phyloP scores from a whole-genome alignment of 2,888 invertebrate genomes.

The Eurytoma californica region DNA sequence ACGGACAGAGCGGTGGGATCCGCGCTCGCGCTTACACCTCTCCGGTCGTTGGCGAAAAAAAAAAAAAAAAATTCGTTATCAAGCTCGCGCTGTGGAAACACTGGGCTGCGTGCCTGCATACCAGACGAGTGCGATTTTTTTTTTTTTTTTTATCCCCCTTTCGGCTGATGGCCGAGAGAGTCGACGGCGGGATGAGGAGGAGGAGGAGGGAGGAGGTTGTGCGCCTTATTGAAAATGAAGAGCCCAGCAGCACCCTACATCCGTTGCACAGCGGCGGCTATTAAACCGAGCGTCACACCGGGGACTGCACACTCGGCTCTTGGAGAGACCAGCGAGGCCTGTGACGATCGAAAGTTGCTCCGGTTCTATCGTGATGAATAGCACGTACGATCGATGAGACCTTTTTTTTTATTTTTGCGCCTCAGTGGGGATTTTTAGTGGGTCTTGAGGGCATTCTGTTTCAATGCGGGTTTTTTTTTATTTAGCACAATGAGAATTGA shows the following conservation, averaged over 20 bases:
- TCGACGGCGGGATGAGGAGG: constrained; percentile 9
- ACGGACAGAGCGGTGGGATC: neutral
- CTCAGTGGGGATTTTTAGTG: no score
- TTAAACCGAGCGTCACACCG: constrained; percentile 23
- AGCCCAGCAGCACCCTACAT: constrained; percentile 52
- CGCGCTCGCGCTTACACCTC: neutral
- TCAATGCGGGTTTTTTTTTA: no score
- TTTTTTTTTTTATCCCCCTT: neutral
- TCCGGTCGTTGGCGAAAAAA: neutral
- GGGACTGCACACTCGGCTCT: neutral
- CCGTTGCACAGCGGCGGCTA: constrained; percentile 44
- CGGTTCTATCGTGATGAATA: constrained; percentile 1
- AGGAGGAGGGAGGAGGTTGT: constrained; percentile 14
- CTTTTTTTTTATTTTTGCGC: no score
- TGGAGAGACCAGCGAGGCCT: neutral
- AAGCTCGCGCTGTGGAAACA: neutral
- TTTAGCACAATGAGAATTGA: no score
- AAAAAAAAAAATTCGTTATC: neutral
- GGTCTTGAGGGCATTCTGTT: no score
- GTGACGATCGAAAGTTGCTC: neutral
- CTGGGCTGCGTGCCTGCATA: neutral
- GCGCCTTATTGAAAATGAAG: constrained; percentile 51
- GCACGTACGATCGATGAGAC: no score
- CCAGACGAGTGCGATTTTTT: neutral
- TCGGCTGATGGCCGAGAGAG: neutral